Conservation (phyloP, 2,797 vertebrate species). For the Peromyscus aztecus region DNA sequence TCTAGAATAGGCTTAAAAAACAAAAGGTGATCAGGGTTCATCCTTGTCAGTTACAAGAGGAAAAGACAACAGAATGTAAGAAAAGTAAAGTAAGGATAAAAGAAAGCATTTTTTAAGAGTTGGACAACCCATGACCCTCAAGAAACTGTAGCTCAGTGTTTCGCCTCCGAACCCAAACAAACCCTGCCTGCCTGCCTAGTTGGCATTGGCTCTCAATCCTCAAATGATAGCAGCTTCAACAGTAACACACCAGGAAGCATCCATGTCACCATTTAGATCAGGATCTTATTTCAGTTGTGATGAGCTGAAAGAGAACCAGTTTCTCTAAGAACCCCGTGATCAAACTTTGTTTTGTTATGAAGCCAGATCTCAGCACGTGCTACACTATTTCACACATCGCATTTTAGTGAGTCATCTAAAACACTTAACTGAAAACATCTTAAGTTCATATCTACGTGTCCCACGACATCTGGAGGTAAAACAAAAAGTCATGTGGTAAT, state of each 20-base stretch:
- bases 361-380: conserved; percentile 75
- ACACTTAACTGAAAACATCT: conserved; percentile 79
- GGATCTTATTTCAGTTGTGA: conserved; percentile 58
- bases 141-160: conserved; percentile 18
- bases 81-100: neutral
- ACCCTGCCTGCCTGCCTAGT: neutral
- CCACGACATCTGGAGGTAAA: conserved; percentile 72
- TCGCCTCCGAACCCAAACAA: neutral
- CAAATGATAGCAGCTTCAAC: conserved; percentile 51
- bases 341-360: conserved; percentile 71
- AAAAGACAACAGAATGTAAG: neutral
- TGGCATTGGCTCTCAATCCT: neutral
- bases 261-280: conserved; percentile 43
- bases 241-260: conserved; percentile 25
- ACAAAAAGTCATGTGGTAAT: conserved; percentile 58
- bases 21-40: neutral
- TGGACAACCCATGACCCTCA: neutral
- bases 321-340: conserved; percentile 74
- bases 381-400: conserved; percentile 81
- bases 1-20: conserved; percentile 49
- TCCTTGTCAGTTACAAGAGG: conserved; percentile 2
- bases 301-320: conserved; percentile 50
- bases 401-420: conserved; percentile 80
- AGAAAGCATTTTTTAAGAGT: neutral
- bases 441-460: conserved; percentile 65